A percentile compares a stretch with the other conserved stretches of the same genome.
Evolutionary conservation across 2,113 vertebrate species (phyloP).

Genomic region (Coryphaenoides rupestris): DNA sequence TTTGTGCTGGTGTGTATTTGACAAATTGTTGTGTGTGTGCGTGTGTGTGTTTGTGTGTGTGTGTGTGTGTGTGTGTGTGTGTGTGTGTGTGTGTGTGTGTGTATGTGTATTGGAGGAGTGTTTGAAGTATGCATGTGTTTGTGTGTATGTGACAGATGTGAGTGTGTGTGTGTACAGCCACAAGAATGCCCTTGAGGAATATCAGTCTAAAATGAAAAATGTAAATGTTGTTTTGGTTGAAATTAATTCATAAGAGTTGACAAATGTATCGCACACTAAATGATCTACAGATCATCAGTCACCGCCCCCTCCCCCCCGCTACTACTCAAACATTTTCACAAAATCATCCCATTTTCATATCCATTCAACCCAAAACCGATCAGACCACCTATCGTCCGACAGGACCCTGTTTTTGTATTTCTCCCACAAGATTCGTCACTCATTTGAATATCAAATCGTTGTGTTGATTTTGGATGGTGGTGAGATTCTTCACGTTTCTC

Average conservation of each 20-base stretch:
- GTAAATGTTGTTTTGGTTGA: conserved; percentile 28
- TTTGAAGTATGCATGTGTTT: conserved; percentile 2
- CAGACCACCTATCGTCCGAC: neutral
- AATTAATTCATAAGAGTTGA: conserved; percentile 30
- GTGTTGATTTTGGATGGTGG: no score
- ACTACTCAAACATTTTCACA: conserved; percentile 27
- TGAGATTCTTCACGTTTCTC: no score
- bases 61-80: neutral
- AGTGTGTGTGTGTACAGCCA: neutral
- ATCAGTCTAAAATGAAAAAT: conserved; percentile 36
- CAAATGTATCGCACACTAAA: conserved; percentile 31
- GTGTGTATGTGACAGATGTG: conserved; percentile 1
- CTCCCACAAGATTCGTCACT: no score
- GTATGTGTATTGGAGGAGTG: conserved; percentile 2
- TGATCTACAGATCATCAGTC: conserved; percentile 46
- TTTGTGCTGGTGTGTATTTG: neutral
- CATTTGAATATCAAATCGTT: no score
- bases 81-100: conserved; percentile 12
- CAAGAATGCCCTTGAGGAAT: conserved; percentile 35
- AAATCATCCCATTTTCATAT: conserved; percentile 37
- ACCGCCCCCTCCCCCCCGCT: conserved; percentile 3
- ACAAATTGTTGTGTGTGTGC: neutral
- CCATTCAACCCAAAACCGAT: neutral
- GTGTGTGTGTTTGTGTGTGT: conserved; percentile 3
- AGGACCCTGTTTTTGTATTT: neutral